Percentiles rank a stretch among this genome's conserved stretches.
Evolutionary conservation across 2,888 invertebrate species (phyloP).

Genomic region (Ellobium chinense): DNA sequence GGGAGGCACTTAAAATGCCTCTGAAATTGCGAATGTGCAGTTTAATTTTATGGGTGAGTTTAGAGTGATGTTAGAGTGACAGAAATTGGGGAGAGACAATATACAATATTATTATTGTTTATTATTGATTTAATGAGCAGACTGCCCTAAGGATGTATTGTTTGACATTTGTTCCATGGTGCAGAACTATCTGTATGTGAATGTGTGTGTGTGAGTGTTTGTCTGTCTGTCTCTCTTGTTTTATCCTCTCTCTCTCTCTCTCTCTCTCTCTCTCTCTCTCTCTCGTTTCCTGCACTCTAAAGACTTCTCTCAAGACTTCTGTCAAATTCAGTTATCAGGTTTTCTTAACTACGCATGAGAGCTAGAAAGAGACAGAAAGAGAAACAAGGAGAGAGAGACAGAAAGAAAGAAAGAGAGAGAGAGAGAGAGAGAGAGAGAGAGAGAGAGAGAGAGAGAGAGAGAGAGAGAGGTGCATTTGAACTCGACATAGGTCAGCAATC

Average conservation of each 20-base stretch:
- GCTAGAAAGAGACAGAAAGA: not conserved
- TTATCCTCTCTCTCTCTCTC: not conserved
- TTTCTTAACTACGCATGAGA: no score
- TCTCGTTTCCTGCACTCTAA: not conserved
- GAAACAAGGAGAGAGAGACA: not conserved
- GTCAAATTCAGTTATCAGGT: not conserved
- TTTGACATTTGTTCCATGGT: no score
- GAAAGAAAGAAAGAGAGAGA: not conserved
- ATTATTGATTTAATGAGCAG: no score
- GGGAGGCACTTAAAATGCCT: no score
- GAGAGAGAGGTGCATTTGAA: not conserved
- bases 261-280: not conserved
- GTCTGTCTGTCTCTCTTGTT: not conserved
- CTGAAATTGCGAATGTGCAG: no score
- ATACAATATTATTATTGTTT: no score
- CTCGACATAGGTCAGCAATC: not conserved
- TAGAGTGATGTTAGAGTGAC: no score
- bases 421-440: constrained; percentile 1
- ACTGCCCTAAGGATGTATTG: no score
- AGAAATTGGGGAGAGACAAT: no score
- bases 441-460: constrained; percentile 16
- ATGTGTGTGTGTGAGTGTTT: not conserved
- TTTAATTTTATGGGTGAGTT: no score
- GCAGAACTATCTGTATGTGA: no score
- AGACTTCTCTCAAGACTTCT: not conserved